Conservation (phyloP, 2,113 vertebrate species). For the Anolis carolinensis region DNA sequence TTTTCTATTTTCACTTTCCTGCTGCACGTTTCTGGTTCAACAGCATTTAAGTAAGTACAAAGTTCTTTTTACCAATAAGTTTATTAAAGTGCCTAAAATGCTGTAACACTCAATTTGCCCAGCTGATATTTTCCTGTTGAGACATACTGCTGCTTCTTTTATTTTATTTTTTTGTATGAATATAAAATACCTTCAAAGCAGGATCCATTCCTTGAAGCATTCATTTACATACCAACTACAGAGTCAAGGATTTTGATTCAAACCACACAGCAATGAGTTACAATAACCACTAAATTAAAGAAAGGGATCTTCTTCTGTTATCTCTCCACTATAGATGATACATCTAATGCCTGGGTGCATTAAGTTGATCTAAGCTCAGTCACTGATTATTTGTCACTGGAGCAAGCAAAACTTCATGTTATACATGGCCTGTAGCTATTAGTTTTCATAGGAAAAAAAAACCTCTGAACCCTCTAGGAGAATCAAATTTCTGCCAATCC, state of each 20-base stretch:
- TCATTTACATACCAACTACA: constrained; percentile 1
- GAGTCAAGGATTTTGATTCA: constrained; percentile 35
- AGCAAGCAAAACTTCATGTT: not conserved
- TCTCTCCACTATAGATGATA: not conserved
- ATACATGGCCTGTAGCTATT: not conserved
- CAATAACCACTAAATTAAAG: not conserved
- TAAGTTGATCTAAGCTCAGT: not conserved
- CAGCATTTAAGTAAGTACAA: not conserved
- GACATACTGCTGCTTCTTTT: not conserved
- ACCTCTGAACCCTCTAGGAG: not conserved
- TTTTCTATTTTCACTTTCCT: constrained; percentile 9
- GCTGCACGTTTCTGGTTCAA: constrained; percentile 35
- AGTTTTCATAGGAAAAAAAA: not conserved
- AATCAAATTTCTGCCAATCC: not conserved
- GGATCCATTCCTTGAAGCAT: not conserved
- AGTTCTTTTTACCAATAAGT: constrained; percentile 26
- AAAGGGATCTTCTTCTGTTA: not conserved
- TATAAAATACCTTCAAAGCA: not conserved
- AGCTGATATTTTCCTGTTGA: constrained; percentile 26
- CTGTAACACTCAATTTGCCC: not conserved
- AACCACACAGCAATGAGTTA: constrained; percentile 11
- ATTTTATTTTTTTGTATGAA: no score
- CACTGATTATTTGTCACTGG: not conserved
- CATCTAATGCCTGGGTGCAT: not conserved
- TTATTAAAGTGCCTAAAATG: not conserved